Evolutionary conservation across 2,888 invertebrate genomes (phyloP).

Genomic region (Thecophora atra): DNA sequence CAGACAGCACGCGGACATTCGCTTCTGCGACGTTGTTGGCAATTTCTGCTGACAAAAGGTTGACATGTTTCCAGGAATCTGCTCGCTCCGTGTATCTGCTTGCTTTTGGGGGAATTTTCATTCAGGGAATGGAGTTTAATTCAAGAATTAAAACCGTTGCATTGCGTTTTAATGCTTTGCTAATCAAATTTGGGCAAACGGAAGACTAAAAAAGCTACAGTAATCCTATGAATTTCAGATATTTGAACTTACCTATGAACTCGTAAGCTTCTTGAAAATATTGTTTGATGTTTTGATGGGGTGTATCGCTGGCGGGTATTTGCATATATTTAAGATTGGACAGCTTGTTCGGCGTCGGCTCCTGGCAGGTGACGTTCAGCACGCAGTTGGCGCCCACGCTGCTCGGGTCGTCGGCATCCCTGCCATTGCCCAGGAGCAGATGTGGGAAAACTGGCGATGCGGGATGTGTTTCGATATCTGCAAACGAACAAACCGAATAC

Average conservation of each 20-base stretch:
- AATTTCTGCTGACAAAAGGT: background rate
- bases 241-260: conserved; percentile 78
- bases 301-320: conserved; percentile 84
- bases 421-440: conserved; percentile 83
- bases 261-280: conserved; percentile 88
- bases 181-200: too few species aligned
- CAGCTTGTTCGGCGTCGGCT: conserved; percentile 72
- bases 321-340: conserved; percentile 79
- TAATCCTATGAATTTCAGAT: background rate
- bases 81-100: too few species aligned
- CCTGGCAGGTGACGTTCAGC: conserved; percentile 82
- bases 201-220: background rate
- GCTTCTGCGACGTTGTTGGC: background rate
- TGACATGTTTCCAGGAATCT: conserved; percentile 20
- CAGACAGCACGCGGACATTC: background rate
- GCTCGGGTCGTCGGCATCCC: conserved; percentile 79
- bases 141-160: too few species aligned
- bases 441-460: conserved; percentile 82
- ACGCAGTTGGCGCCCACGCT: conserved; percentile 80
- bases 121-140: too few species aligned
- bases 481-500: conserved; percentile 39
- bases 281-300: conserved; percentile 86
- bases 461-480: conserved; percentile 78
- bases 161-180: too few species aligned
- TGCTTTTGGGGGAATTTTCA: too few species aligned